Percentiles rank a stretch among this genome's conserved stretches.
These are phyloP conservation scores for Gandaritis pyraliata DNA, from an alignment of 2,888 invertebrate genomes.

Conservation along the genomic window DNA sequence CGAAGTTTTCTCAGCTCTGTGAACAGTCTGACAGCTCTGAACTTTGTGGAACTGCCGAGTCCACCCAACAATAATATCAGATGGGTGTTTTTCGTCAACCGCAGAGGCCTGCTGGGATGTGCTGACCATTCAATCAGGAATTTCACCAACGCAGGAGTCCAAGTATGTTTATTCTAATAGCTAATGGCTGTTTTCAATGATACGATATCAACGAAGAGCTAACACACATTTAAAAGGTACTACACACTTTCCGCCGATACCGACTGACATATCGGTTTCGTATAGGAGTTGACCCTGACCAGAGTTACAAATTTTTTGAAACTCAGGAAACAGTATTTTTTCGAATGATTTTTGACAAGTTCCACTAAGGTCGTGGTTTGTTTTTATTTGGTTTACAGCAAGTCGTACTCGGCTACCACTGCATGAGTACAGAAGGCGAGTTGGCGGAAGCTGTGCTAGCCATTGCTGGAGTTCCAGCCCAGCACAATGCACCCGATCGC, in stretches of 20 bases:
- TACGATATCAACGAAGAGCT: too few species aligned
- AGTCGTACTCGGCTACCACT: conserved; percentile 68
- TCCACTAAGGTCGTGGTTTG: neutral
- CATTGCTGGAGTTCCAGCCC: conserved; percentile 68
- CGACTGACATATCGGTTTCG: too few species aligned
- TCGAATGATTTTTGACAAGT: neutral
- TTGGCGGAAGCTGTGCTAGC: conserved; percentile 60
- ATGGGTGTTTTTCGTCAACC: conserved; percentile 70
- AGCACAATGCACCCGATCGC: conserved; percentile 69
- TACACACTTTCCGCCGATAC: too few species aligned
- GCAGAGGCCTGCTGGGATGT: conserved; percentile 59
- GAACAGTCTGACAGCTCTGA: conserved; percentile 52
- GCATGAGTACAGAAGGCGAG: conserved; percentile 53
- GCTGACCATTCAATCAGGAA: conserved; percentile 56
- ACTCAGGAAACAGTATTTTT: too few species aligned
- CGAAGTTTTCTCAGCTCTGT: conserved; percentile 56
- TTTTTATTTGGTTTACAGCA: conserved; percentile 47
- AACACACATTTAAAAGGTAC: too few species aligned
- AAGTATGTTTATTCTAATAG: conserved; percentile 52
- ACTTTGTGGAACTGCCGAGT: conserved; percentile 59
- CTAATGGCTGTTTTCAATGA: too few species aligned
- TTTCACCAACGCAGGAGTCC: conserved; percentile 63
- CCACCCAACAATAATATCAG: conserved; percentile 59
- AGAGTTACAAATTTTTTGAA: too few species aligned
- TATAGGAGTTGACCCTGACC: too few species aligned